Conservation (phyloP, 2,797 vertebrate species). For the Oryzias dopingdopingensis region DNA sequence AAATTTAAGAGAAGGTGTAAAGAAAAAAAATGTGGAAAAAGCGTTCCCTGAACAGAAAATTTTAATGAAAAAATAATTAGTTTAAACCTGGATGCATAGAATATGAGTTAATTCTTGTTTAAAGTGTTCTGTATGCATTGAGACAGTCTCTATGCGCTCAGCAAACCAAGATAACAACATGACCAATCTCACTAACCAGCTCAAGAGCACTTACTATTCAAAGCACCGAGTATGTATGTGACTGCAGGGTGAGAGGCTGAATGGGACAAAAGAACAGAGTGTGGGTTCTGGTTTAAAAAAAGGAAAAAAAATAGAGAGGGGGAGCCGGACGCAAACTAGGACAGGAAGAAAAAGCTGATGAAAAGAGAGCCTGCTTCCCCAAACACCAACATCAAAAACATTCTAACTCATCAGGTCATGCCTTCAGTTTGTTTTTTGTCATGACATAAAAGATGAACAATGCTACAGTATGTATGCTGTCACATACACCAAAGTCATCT, state of each 20-base stretch:
- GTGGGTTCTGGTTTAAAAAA: not conserved
- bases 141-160: no score
- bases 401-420: constrained; percentile 17
- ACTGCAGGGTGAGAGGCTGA: constrained; percentile 3
- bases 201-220: constrained; percentile 12
- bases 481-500: constrained; percentile 28
- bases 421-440: constrained; percentile 14
- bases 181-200: constrained; percentile 5
- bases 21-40: not conserved
- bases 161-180: no score
- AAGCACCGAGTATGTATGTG: not conserved
- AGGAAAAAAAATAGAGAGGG: not conserved
- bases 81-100: no score
- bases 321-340: constrained; percentile 2
- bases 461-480: constrained; percentile 11
- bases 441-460: constrained; percentile 21
- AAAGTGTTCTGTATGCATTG: no score
- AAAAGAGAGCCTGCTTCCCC: constrained; percentile 24
- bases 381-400: constrained; percentile 13
- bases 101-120: no score
- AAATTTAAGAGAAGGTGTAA: not conserved
- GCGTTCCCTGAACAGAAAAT: not conserved
- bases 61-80: no score
- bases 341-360: constrained; percentile 5
- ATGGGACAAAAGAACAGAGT: not conserved